Evolutionary conservation across 2,113 vertebrate genomes (phyloP), one percentile per base, ranked within the genome.

Genomic region (Pituophis catenifer): DNA sequence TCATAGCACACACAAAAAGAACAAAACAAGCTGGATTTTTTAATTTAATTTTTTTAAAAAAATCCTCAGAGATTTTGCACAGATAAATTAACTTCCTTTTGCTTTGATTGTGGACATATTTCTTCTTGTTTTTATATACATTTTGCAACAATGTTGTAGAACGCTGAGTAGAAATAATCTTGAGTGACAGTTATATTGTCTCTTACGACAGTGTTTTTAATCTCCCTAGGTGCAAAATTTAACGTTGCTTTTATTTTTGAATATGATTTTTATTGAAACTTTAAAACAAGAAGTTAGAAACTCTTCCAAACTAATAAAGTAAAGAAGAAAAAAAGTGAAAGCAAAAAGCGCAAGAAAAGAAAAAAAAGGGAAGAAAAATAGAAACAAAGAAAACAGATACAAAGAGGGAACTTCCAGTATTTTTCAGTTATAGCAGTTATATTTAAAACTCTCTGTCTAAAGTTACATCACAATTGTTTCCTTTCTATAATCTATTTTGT

Each of bases 71-170:
- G 88, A 0, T 17, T 86, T 15, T 81, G 54, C 88, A 86, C 0
- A 91, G 93, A 33, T 50, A 52, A 88, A 6, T 0, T 62, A 94
- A 4, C 52, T 52, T 93, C 26, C 15, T 5, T n/a, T 0, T 0
- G 29, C 52, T 54, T 55, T 12, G 62, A 52, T 92, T 94, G 75
- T 24, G 87, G 9, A 57, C 13, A 55, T 91, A 23, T 57, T 5
- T 24, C 10, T 53, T n/a, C 52, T 9, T 23, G 5, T 15, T 33
- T 21, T 89, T 70, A 91, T 57, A 52, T 29, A 9, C 44, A 62
- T 9, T 58, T 92, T 75, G 11, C 1, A 65, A 59, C 62, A 23
- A 1, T 5, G 24, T 85, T 23, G 11, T 55, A 75, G 19, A n/a
- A 88, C 65, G 52, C 3, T 8, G 88, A 89, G 8, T 5, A 94